Evolutionary conservation across 2,888 invertebrate species (phyloP), one percentile per base, ranked within the genome.

Genomic region (Euphydryas editha): DNA sequence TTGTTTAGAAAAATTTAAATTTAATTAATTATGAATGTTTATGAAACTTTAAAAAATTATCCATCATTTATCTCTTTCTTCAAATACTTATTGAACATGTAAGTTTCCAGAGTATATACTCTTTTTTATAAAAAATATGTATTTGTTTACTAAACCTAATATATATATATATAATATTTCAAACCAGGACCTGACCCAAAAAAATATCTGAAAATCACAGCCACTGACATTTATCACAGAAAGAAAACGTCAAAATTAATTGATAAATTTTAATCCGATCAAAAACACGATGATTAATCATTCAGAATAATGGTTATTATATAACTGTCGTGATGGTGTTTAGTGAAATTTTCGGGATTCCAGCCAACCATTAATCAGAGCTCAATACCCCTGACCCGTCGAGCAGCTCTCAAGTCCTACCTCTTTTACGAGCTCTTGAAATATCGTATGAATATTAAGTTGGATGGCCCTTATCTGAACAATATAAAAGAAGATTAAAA

Each of bases 401-500:
- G 18, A 24, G 24, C 51, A 51, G 24, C 24, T 24, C 21, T n/a
- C 21, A 51, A 0, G 24, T 7, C 0, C 51, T 51, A 15, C 24
- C 0, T 30, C 21, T n/a, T 30, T 30, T 2, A 51, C 21, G 24
- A n/a, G n/a, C n/a, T 6, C 51, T 30, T 15, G 24, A 18, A 51
- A 24, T 51, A 49, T 49, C 49, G 15, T 20, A 30, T 24, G 51
- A 51, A 51, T 51, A 51, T 51, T 51, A 30, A 51, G 18, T 3
- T n/a, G 2, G 30, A n/a, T 51, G 51, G n/a, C 24, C 8, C 51
- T 18, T 18, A 13, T 21, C 10, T 46, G 17, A 2, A 18, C 18
- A 46, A 46, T 46, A 18, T 17, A 10, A 15, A 15, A 39, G 39
- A 21, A 5, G 21, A 20, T 47, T 47, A 13, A 3, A 21, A 21